Evolutionary conservation across 1,140 invertebrate species (phyloP).

Genomic region (Chironomus striatipennis): DNA sequence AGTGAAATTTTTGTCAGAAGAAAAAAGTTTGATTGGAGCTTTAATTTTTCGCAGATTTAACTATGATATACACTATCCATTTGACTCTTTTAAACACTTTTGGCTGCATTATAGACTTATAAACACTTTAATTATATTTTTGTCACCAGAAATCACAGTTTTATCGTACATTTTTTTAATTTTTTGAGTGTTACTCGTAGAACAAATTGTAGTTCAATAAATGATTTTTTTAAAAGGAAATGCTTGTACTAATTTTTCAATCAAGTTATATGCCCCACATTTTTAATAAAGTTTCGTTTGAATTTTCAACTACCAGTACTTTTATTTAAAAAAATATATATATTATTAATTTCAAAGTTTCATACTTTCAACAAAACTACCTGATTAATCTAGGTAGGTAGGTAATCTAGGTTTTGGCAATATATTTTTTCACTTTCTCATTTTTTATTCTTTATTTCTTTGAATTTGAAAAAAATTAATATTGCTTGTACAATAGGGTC

Average conservation of each 20-base stretch:
- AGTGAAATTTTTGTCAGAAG: neutral
- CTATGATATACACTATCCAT: neutral
- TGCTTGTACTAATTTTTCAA: neutral
- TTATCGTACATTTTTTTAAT: conserved; percentile 17
- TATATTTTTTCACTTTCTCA: too few species aligned
- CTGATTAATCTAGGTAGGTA: too few species aligned
- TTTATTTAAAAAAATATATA: too few species aligned
- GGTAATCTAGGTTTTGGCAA: too few species aligned
- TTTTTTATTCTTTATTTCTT: too few species aligned
- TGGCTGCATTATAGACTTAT: neutral
- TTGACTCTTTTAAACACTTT: neutral
- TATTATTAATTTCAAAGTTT: too few species aligned
- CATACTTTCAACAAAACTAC: too few species aligned
- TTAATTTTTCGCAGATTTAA: neutral
- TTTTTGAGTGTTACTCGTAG: conserved; percentile 27
- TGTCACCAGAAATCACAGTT: neutral
- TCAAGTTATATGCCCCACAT: too few species aligned
- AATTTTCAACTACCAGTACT: too few species aligned
- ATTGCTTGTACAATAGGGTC: too few species aligned
- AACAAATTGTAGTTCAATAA: conserved; percentile 23
- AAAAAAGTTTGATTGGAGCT: neutral
- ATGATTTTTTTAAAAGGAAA: neutral
- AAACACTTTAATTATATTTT: neutral
- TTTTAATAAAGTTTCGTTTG: too few species aligned
- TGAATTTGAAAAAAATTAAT: too few species aligned